Percentiles rank a stretch among this genome's conserved stretches.
These are phyloP conservation scores for Atractosteus spatula DNA, from an alignment of 2,113 vertebrate genomes.

Conservation along the genomic window DNA sequence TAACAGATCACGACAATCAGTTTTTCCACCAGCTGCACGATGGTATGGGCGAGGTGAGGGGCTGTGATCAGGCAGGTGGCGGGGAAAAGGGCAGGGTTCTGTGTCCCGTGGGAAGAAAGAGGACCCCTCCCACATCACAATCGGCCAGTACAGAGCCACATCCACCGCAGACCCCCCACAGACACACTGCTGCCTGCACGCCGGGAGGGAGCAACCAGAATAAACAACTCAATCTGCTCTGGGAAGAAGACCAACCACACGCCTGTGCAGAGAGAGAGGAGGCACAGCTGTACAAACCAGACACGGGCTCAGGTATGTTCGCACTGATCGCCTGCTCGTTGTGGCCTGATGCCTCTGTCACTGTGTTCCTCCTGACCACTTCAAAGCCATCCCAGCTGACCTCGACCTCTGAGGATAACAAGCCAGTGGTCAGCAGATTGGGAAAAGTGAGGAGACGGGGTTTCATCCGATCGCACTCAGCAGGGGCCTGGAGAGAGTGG, in stretches of 20 bases:
- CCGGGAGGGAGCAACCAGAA: background rate
- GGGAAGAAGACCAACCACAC: background rate
- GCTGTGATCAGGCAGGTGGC: background rate
- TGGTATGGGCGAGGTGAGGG: constrained; percentile 8
- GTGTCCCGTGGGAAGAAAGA: background rate
- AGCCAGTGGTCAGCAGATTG: too few relatives aligned
- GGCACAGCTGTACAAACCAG: too few relatives aligned
- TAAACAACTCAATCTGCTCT: too few relatives aligned
- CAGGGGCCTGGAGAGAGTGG: too few relatives aligned
- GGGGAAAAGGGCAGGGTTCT: background rate
- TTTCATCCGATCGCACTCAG: too few relatives aligned
- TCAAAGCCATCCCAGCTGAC: too few relatives aligned
- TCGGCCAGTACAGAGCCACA: constrained; percentile 32
- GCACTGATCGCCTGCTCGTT: too few relatives aligned
- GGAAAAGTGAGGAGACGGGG: too few relatives aligned
- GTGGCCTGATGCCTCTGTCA: too few relatives aligned
- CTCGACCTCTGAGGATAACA: too few relatives aligned
- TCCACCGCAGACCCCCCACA: background rate
- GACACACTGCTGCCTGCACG: background rate
- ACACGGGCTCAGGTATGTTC: too few relatives aligned
- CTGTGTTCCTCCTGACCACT: too few relatives aligned
- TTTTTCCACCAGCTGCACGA: constrained; percentile 22
- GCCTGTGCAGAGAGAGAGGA: background rate
- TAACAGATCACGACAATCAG: constrained; percentile 26
- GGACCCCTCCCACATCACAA: constrained; percentile 1